Base-by-base conservation (phyloP, 30 jellyfish, hydroid and myxozoan genomes). In the Catostylus mosaicus region DNA sequence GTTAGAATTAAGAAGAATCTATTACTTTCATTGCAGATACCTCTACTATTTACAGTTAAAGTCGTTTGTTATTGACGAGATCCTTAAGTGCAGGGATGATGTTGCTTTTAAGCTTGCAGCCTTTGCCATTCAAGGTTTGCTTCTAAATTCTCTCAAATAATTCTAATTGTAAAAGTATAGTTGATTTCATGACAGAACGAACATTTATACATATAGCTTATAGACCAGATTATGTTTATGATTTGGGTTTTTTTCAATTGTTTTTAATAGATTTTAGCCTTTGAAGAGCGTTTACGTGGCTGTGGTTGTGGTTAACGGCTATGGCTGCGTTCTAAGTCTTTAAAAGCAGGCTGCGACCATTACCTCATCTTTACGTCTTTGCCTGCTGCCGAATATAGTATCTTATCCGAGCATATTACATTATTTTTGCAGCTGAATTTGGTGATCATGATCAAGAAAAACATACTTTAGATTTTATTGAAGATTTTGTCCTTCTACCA, bases 81-180 rank as follows among this genome's bases (percentile, higher is more conserved):
- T 46, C 6, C 80, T 92, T 54, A 86, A 76, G 38, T 92, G 98
- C 70, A 75, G 88, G 36, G 77, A 87, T 65, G 89, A 77, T 35
- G 73, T 69, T 57, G 97, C 97, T 0, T 73, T 92, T 73, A 92
- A 74, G 75, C 89, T 92, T 24, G 98, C 96, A 29, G 90, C 96
- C 31, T 83, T 34, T 75, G 98, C 98, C 32, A 90, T 92, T 10
- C 98, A 92, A 92, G 96, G 98, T 92, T 36, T 0, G 84, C 32
- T 32, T 20, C 9, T 84, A 20, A 22, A 3, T 14, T 14, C n/a
- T n/a, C n/a, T 3, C 0, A 7, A 11, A 5, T 38, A n/a, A 4
- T 47, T 26, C 77, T 24, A 24, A 46, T 0, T 40, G n/a, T 14
- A 4, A 43, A 34, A 34, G 0, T 34, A 14, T 69, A n/a, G 19